These are phyloP conservation scores for Drosophila setosimentum DNA, from an alignment of 2,888 invertebrate genomes.

Conservation along the genomic window DNA sequence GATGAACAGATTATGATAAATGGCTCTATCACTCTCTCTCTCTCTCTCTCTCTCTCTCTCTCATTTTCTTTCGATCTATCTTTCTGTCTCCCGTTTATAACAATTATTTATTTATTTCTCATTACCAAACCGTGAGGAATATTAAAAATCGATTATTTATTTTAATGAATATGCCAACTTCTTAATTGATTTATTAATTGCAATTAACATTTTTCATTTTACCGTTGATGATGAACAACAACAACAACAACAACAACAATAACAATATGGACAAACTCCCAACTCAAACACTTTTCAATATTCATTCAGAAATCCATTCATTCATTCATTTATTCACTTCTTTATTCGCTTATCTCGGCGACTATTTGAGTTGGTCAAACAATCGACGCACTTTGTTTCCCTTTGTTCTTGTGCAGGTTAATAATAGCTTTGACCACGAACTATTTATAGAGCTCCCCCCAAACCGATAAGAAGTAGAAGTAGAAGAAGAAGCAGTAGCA, in stretches of 20 bases:
- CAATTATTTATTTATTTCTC: not conserved
- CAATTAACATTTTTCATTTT: slow-evolving; percentile 1
- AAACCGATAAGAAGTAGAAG: not conserved
- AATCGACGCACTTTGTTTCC: slow-evolving; percentile 19
- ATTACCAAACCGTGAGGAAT: not conserved
- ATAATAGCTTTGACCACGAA: slow-evolving; percentile 35
- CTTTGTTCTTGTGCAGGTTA: slow-evolving; percentile 16
- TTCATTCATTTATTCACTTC: slow-evolving; percentile 30
- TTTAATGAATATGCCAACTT: not conserved
- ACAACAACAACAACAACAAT: not conserved
- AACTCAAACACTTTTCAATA: slow-evolving; percentile 14
- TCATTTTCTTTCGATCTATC: not conserved
- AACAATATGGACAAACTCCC: not conserved
- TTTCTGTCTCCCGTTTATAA: not conserved
- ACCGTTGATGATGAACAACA: not conserved
- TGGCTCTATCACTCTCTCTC: not conserved
- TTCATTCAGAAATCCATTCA: slow-evolving; percentile 48
- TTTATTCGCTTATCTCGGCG: slow-evolving; percentile 33
- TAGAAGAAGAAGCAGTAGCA: not conserved
- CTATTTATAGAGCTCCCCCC: slow-evolving; percentile 44
- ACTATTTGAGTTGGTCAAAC: slow-evolving; percentile 42
- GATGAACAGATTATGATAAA: not conserved
- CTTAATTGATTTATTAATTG: slow-evolving; percentile 1
- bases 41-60: not conserved
- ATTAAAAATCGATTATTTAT: slow-evolving; percentile 3